Conservation (phyloP, 1,140 invertebrate species). For the Apis mellifera region DNA sequence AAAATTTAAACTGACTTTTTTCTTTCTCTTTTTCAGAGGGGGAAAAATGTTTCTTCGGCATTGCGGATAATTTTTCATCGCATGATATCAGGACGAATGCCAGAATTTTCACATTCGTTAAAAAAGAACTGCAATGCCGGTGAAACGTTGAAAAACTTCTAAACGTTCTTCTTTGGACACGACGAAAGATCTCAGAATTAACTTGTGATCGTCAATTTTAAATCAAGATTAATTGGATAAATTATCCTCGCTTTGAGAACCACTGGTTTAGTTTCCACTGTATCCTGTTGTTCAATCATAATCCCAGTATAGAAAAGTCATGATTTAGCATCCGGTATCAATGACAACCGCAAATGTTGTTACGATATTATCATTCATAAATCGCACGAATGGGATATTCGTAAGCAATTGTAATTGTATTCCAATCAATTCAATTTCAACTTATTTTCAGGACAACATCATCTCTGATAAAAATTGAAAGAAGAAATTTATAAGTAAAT, state of each 20-base stretch:
- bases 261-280: not conserved
- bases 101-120: not conserved
- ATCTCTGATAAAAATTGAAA: no score
- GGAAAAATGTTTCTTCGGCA: not conserved
- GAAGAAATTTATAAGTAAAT: no score
- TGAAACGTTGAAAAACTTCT: not conserved
- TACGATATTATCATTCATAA: not conserved
- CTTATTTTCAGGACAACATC: no score
- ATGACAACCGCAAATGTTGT: not conserved
- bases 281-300: not conserved
- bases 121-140: not conserved
- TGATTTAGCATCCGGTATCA: slow-evolving; percentile 9
- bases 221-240: no score
- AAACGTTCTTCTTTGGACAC: no score
- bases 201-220: not conserved
- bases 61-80: not conserved
- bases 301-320: not conserved
- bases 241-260: not conserved
- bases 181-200: not conserved
- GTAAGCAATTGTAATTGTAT: no score
- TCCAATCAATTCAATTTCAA: not conserved
- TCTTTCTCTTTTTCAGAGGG: no score
- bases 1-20: not conserved
- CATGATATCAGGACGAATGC: not conserved
- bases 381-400: not conserved